These are phyloP conservation scores for Eupithecia insigniata DNA, from an alignment of 2,888 invertebrate species.

Conservation along the genomic window DNA sequence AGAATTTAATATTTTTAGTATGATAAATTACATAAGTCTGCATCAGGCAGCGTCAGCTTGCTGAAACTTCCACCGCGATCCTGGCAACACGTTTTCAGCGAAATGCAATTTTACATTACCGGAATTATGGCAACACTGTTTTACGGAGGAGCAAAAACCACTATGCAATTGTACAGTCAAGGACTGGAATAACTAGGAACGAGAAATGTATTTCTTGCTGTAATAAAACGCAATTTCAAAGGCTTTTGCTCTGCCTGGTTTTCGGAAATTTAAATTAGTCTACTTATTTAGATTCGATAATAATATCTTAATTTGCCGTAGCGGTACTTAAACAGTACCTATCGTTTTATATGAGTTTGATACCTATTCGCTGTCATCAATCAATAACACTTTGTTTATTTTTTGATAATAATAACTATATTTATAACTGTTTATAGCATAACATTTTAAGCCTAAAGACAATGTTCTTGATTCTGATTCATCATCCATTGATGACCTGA, in stretches of 20 bases:
- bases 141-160: slow-evolving; percentile 16
- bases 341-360: too few relatives aligned
- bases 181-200: slow-evolving; percentile 4
- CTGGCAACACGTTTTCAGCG: slow-evolving; percentile 17
- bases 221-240: background rate
- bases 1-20: slow-evolving; percentile 42
- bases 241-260: background rate
- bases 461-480: too few relatives aligned
- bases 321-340: background rate
- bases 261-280: background rate
- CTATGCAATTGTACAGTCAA: slow-evolving; percentile 5
- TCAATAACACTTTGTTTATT: too few relatives aligned
- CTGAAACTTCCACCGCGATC: slow-evolving; percentile 27
- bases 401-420: too few relatives aligned
- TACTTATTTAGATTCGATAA: background rate
- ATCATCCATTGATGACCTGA: too few relatives aligned
- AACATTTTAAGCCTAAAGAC: too few relatives aligned
- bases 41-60: slow-evolving; percentile 34
- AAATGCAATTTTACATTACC: slow-evolving; percentile 18
- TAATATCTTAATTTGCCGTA: background rate
- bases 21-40: slow-evolving; percentile 42
- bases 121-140: slow-evolving; percentile 17
- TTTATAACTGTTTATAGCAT: too few relatives aligned
- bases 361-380: too few relatives aligned
- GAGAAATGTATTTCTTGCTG: slow-evolving; percentile 6